Evolutionary conservation across 2,797 vertebrate species (phyloP).

Genomic region (Rhodeus uyekii): DNA sequence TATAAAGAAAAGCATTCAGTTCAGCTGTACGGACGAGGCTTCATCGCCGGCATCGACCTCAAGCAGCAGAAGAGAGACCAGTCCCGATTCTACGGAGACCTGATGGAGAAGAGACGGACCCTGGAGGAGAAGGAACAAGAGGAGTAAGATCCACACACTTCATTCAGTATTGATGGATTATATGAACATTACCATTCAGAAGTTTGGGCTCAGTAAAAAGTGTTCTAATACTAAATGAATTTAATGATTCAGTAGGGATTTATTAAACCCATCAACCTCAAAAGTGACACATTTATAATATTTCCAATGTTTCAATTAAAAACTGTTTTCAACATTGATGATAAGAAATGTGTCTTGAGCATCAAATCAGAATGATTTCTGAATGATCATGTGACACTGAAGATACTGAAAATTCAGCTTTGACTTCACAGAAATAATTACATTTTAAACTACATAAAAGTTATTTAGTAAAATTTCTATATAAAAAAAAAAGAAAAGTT

Average conservation of each 20-base stretch:
- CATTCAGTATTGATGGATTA: background rate
- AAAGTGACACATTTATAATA: background rate
- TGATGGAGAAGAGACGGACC: slow-evolving; percentile 96
- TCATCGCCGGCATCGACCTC: slow-evolving; percentile 95
- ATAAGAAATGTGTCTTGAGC: too few relatives aligned
- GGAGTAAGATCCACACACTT: slow-evolving; percentile 79
- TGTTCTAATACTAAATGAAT: too few relatives aligned
- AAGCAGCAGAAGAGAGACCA: slow-evolving; percentile 98
- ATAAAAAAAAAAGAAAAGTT: too few relatives aligned
- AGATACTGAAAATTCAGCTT: background rate
- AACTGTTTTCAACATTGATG: background rate
- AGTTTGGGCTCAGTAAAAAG: background rate
- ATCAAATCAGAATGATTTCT: background rate
- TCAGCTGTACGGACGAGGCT: slow-evolving; percentile 92
- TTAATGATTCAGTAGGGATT: background rate
- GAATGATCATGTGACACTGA: background rate
- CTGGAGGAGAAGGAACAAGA: slow-evolving; percentile 98
- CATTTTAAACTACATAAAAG: background rate
- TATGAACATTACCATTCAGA: background rate
- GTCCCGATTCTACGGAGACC: slow-evolving; percentile 93
- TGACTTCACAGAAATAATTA: background rate
- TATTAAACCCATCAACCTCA: background rate
- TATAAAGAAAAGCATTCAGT: slow-evolving; percentile 97
- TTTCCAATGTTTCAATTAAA: too few relatives aligned
- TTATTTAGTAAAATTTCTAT: too few relatives aligned